phyloP scores from a whole-genome alignment of 2,888 invertebrate genomes.

The Isotomurus palustris region DNA sequence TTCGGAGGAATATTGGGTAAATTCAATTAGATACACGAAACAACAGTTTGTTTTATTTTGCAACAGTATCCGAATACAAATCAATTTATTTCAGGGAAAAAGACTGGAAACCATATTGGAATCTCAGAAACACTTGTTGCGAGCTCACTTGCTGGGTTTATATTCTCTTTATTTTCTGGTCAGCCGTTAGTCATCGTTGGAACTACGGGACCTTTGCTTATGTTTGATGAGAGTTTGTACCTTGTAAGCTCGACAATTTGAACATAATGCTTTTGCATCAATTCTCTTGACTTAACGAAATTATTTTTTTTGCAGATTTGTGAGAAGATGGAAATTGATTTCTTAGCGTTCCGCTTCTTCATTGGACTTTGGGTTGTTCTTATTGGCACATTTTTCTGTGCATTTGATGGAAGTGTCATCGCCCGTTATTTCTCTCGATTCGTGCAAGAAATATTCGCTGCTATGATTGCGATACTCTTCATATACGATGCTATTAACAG shows the following conservation, averaged over 20 bases:
- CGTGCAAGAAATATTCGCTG: constrained; percentile 95
- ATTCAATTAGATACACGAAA: constrained; percentile 18
- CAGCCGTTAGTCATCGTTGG: constrained; percentile 54
- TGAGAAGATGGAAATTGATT: constrained; percentile 67
- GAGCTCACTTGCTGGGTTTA: constrained; percentile 51
- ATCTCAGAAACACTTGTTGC: constrained; percentile 56
- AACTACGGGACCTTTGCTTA: constrained; percentile 54
- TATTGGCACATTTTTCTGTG: constrained; percentile 77
- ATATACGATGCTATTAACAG: constrained; percentile 85
- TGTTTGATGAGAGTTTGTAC: constrained; percentile 58
- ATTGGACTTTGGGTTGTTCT: constrained; percentile 89
- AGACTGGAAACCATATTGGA: constrained; percentile 56
- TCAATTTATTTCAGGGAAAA: constrained; percentile 50
- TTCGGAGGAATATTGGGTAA: constrained; percentile 56
- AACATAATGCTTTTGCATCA: not conserved
- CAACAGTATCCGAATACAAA: too few relatives aligned
- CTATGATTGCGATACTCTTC: constrained; percentile 90
- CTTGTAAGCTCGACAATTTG: constrained; percentile 5
- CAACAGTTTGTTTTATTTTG: not conserved
- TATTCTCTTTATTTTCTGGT: constrained; percentile 54
- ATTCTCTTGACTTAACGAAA: not conserved
- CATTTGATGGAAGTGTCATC: constrained; percentile 86
- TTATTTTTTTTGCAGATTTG: constrained; percentile 66
- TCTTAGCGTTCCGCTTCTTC: constrained; percentile 81
- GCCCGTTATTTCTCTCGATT: constrained; percentile 88